These are phyloP conservation scores for Beris morrisii DNA, from an alignment of 2,888 invertebrate species.

Conservation along the genomic window DNA sequence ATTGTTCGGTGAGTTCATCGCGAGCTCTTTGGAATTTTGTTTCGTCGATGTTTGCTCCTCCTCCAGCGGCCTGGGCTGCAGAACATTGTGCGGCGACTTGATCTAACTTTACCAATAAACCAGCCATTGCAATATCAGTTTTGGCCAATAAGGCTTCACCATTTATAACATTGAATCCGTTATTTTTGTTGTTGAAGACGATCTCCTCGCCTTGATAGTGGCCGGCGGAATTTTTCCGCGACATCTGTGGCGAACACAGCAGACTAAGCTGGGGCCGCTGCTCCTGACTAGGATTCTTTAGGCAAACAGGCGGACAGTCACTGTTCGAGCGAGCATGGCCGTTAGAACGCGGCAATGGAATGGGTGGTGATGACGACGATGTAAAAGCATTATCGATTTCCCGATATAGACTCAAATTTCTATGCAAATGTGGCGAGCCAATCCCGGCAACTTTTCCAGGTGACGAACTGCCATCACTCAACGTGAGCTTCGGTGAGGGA, in stretches of 20 bases:
- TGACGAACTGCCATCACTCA: conserved; percentile 56
- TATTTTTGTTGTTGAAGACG: conserved; percentile 60
- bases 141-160: conserved; percentile 66
- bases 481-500: conserved; percentile 61
- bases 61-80: conserved; percentile 74
- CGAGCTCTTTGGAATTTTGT: conserved; percentile 76
- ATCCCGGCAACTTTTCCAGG: conserved; percentile 63
- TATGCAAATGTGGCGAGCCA: conserved; percentile 65
- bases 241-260: conserved; percentile 62
- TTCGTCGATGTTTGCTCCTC: conserved; percentile 74
- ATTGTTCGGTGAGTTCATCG: conserved; percentile 77
- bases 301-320: conserved; percentile 44
- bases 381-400: conserved; percentile 60
- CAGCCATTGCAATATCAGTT: conserved; percentile 71
- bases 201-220: conserved; percentile 46
- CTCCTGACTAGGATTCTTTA: conserved; percentile 42
- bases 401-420: conserved; percentile 62
- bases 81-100: conserved; percentile 72
- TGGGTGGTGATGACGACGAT: conserved; percentile 38
- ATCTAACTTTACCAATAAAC: conserved; percentile 67
- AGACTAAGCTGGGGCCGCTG: conserved; percentile 49
- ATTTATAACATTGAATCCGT: conserved; percentile 53
- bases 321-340: conserved; percentile 47
- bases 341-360: conserved; percentile 46
- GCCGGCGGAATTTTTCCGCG: conserved; percentile 50